Evolutionary conservation across 2,113 vertebrate species (phyloP), one percentile per base, ranked within the genome.

Genomic region (Catagonus wagneri): DNA sequence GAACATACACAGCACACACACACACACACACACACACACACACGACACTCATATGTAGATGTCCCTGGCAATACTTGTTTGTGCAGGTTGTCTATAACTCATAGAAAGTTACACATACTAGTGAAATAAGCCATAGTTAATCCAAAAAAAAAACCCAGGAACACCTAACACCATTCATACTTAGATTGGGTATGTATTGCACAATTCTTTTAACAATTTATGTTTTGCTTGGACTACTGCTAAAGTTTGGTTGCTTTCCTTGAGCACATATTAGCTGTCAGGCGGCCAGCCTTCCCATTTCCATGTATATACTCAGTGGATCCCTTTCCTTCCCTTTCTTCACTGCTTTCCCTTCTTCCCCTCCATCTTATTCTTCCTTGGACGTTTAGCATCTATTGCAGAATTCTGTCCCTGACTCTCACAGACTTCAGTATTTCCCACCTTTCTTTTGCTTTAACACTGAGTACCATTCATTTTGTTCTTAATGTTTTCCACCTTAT

Each of bases 401-500:
- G 8, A 83, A 80, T 75, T 56, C n/a, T 32, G 89, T 39, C 44
- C 23, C 50, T 76, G 2, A 36, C 27, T 80, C 58, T 44, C 15
- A n/a, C 9, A 39, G 20, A 65, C 39, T 68, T 85, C 32, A 34
- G 3, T 75, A 60, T 75, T 83, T 79, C 34, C n/a, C 32, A n/a
- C 29, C 0, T 86, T 72, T n/a, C 1, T 34, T 54, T 87, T 93
- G 15, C 39, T 90, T 92, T 92, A 84, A 90, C n/a, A 65, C 36
- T 34, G 34, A 78, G 13, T 63, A 34, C 20, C 22, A 6, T 56
- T 90, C 29, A 63, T 81, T 87, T 81, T 32, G 13, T 80, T 92
- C 61, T 90, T 79, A 92, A 94, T 90, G 78, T 63, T 93, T 96
- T 92, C 50, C 29, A 76, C 34, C 27, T 93, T 85, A 69, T 68